phyloP scores from a whole-genome alignment of 2,888 invertebrate species.

The Leucoma salicis region DNA sequence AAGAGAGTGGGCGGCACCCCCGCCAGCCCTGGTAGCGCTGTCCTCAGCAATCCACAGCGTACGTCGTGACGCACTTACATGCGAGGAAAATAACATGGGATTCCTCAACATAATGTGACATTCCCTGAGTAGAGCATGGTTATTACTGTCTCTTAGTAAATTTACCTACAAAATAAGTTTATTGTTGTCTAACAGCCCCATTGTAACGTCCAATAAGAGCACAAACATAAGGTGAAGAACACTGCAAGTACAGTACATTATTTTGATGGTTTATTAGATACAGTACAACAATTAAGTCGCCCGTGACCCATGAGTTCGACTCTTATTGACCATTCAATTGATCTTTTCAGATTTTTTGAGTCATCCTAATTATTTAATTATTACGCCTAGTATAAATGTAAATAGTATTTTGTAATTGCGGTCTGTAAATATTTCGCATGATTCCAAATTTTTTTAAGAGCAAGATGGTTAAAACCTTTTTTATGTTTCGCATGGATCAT shows the following conservation, averaged over 20 bases:
- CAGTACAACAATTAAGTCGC: conserved; percentile 60
- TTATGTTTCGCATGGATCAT: neutral
- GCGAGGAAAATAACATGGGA: conserved; percentile 13
- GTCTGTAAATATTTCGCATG: conserved; percentile 8
- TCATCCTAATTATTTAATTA: conserved; percentile 37
- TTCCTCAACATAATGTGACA: neutral
- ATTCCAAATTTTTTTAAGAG: conserved; percentile 6
- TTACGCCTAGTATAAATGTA: conserved; percentile 23
- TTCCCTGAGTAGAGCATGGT: conserved; percentile 1
- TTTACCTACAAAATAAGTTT: conserved; percentile 55
- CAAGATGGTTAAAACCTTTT: no score
- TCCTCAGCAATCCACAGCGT: conserved; percentile 21
- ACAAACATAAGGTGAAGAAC: conserved; percentile 35
- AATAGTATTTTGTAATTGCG: no score
- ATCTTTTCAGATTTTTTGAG: conserved; percentile 62
- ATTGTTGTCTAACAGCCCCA: conserved; percentile 64
- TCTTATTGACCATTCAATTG: conserved; percentile 73
- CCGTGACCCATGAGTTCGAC: conserved; percentile 69
- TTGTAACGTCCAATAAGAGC: conserved; percentile 41
- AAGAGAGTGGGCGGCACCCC: conserved; percentile 60
- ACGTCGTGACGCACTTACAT: conserved; percentile 10
- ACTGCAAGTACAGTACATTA: conserved; percentile 19
- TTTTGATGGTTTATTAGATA: conserved; percentile 44
- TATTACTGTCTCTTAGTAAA: conserved; percentile 44
- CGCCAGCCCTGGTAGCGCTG: conserved; percentile 43